These are phyloP conservation scores for Zosterops hypoxanthus DNA, from an alignment of 2,113 vertebrate genomes.

Conservation along the genomic window DNA sequence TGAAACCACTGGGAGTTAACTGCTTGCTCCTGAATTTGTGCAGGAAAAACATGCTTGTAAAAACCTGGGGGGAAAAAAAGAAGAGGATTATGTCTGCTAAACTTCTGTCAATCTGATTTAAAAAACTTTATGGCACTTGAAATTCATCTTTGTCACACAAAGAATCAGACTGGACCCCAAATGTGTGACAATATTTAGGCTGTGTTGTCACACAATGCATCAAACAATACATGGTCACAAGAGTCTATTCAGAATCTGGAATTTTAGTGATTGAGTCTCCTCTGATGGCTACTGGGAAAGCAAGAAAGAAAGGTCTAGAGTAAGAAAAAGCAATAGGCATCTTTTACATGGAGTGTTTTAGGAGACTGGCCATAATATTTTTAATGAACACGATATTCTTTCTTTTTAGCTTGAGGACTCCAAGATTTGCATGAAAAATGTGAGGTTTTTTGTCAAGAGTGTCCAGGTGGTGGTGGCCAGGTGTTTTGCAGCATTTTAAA, in stretches of 20 bases:
- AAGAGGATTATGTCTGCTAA: neutral
- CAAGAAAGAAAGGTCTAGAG: neutral
- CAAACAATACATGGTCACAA: neutral
- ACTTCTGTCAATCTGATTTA: neutral
- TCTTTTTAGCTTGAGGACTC: neutral
- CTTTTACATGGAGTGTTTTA: neutral
- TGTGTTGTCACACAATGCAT: neutral
- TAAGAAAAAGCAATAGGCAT: neutral
- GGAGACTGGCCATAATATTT: neutral
- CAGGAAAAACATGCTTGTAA: neutral
- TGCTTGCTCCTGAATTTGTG: constrained; percentile 10
- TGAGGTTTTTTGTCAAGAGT: neutral
- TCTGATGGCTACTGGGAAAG: neutral
- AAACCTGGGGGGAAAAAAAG: neutral
- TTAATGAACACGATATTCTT: neutral
- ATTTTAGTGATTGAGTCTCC: neutral
- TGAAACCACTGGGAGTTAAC: constrained; percentile 40
- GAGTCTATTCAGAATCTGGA: neutral
- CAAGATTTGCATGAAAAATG: neutral
- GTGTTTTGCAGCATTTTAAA: neutral
- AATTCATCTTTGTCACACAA: neutral
- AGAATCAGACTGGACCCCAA: neutral
- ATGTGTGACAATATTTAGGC: neutral
- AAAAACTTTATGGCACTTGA: neutral
- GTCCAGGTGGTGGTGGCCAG: neutral